Evolutionary conservation across 2,888 invertebrate genomes (phyloP), one percentile per base, ranked within the genome.

Genomic region (Dolomedes plantarius): DNA sequence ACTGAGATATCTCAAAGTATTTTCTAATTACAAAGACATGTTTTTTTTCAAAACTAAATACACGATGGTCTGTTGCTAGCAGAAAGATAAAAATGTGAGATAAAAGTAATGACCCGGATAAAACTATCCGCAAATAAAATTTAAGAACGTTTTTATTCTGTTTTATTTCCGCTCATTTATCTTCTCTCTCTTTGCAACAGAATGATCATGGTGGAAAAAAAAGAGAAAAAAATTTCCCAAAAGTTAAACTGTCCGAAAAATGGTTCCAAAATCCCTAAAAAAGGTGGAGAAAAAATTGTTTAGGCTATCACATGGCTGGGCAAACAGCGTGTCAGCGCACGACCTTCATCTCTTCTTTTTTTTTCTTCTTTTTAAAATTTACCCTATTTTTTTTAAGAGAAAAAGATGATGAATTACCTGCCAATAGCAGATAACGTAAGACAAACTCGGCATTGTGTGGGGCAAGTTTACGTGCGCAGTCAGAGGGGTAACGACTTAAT

Each of bases 361-460:
- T 46, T 46, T 13, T 46, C n/a, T 16, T n/a, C n/a, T 46, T 46
- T 46, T 46, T n/a, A 6, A 56, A n/a, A 67, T 36, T 36, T 32
- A 32, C 29, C 29, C 11, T 29, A 65, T 28, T 19, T 19, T 67
- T 32, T 67, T 36, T 83, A 28, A 28, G 46, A 56, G 39, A 71
- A 56, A 65, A 67, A 23, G 11, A 73, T 85, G 83, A 85, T 85
- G 77, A 77, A 85, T 85, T 65, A 62, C 77, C 83, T 85, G 83
- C 67, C 83, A 85, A 85, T 85, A 73, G 36, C 77, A 72, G 67
- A 77, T 68, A 85, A 68, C 68, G 29, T 2, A 23, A 23, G 23
- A 23, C 19, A 23, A 56, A 56, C 56, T 56, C 2, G 11, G 5
- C 23, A 56, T 2, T 5, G 5, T 16, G 5, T 23, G 23, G 23